Conservation (phyloP, 2,888 invertebrate species). For the Coleophora deauratella region DNA sequence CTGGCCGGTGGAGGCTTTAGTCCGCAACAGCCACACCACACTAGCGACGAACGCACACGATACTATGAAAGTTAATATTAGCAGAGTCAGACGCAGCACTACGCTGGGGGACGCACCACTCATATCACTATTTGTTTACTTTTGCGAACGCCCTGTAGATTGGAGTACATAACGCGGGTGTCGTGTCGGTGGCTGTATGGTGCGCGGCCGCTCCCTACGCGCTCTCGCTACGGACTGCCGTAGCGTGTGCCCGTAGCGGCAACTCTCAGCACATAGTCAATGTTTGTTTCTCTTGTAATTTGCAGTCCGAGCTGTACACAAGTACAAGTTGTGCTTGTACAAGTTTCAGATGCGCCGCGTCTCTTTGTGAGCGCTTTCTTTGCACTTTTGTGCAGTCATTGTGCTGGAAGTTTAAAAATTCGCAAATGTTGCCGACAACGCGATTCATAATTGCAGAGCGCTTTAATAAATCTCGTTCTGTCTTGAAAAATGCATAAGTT, state of each 20-base stretch:
- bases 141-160: conserved; percentile 45
- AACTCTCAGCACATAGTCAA: conserved; percentile 36
- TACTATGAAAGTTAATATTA: conserved; percentile 60
- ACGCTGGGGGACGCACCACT: conserved; percentile 63
- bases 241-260: conserved; percentile 30
- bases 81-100: conserved; percentile 62
- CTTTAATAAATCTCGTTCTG: not conserved
- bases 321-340: conserved; percentile 27
- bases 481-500: not conserved
- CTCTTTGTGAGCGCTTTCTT: conserved; percentile 60
- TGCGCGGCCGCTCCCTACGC: conserved; percentile 52
- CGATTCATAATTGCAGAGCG: conserved; percentile 30
- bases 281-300: conserved; percentile 64
- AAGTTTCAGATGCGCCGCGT: conserved; percentile 65
- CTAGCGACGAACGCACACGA: conserved; percentile 63
- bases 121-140: conserved; percentile 72
- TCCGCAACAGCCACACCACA: conserved; percentile 64
- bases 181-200: conserved; percentile 47
- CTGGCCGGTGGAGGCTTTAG: conserved; percentile 49
- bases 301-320: conserved; percentile 59
- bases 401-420: conserved; percentile 46
- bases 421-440: conserved; percentile 23
- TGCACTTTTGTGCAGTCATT: conserved; percentile 56
- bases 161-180: conserved; percentile 55
- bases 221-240: conserved; percentile 55